Evolutionary conservation across 1,140 invertebrate species (phyloP).

Genomic region (Daktulosphaira vitifoliae): DNA sequence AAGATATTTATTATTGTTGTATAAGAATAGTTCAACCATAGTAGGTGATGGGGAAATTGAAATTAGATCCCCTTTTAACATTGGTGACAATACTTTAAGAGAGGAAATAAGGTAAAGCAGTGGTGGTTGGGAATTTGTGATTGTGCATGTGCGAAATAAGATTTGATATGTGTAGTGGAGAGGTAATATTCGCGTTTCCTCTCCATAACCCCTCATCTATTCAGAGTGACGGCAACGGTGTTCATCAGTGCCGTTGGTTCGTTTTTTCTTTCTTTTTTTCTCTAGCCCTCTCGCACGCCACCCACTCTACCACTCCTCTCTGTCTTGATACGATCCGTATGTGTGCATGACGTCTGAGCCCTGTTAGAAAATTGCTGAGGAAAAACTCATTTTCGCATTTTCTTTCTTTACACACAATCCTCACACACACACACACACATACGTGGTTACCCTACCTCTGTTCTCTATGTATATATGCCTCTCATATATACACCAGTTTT

Average conservation of each 20-base stretch:
- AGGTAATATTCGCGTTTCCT: conserved; percentile 21
- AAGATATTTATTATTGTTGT: too few species aligned
- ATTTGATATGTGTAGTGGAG: conserved; percentile 33
- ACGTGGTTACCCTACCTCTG: not conserved
- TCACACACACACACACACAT: not conserved
- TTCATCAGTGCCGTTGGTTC: conserved; percentile 14
- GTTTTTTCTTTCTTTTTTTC: conserved; percentile 10
- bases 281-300: not conserved
- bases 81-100: not conserved
- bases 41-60: conserved; percentile 30
- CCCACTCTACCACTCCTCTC: not conserved
- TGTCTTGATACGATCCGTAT: conserved; percentile 16
- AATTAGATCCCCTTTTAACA: conserved; percentile 15
- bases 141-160: conserved; percentile 31
- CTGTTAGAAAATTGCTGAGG: conserved; percentile 28
- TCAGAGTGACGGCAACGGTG: not conserved
- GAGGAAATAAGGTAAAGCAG: not conserved
- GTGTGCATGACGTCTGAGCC: conserved; percentile 31
- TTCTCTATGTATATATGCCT: not conserved
- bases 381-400: conserved; percentile 34
- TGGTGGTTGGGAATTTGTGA: conserved; percentile 25
- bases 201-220: not conserved
- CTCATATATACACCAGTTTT: conserved; percentile 3
- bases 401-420: conserved; percentile 28
- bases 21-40: conserved; percentile 30